phyloP scores from a whole-genome alignment of 1,140 invertebrate genomes.

The Globodera rostochiensis region DNA sequence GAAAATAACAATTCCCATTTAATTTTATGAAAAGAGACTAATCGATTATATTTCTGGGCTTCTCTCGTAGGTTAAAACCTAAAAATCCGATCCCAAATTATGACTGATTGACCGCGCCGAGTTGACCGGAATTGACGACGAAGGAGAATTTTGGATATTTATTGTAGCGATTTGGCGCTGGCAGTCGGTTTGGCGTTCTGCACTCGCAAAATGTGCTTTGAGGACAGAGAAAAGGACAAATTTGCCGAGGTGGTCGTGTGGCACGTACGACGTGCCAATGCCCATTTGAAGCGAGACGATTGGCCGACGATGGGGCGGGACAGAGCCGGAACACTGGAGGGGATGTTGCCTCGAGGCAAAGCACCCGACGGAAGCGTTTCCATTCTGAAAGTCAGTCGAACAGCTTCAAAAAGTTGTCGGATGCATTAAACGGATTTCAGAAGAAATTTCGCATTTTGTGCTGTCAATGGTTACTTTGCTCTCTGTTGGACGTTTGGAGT shows the following conservation, averaged over 20 bases:
- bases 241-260: slow-evolving; percentile 57
- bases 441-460: slow-evolving; percentile 29
- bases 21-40: too few species aligned
- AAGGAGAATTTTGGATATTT: neutral
- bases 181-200: slow-evolving; percentile 61
- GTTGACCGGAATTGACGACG: too few species aligned
- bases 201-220: slow-evolving; percentile 58
- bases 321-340: neutral
- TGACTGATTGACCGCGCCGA: too few species aligned
- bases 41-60: neutral
- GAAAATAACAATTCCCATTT: too few species aligned
- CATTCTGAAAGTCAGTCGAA: slow-evolving; percentile 12
- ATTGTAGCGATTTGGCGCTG: slow-evolving; percentile 57
- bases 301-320: slow-evolving; percentile 23
- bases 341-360: neutral
- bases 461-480: slow-evolving; percentile 53
- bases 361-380: neutral
- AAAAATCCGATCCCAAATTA: too few species aligned
- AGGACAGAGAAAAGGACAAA: slow-evolving; percentile 53
- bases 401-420: neutral
- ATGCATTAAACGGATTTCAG: slow-evolving; percentile 38
- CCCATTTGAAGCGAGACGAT: slow-evolving; percentile 36
- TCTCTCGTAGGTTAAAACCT: neutral
- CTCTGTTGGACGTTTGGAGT: slow-evolving; percentile 57
- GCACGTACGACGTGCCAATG: slow-evolving; percentile 40